These are phyloP conservation scores for Nineta flava DNA, from an alignment of 2,888 invertebrate genomes.

Conservation along the genomic window DNA sequence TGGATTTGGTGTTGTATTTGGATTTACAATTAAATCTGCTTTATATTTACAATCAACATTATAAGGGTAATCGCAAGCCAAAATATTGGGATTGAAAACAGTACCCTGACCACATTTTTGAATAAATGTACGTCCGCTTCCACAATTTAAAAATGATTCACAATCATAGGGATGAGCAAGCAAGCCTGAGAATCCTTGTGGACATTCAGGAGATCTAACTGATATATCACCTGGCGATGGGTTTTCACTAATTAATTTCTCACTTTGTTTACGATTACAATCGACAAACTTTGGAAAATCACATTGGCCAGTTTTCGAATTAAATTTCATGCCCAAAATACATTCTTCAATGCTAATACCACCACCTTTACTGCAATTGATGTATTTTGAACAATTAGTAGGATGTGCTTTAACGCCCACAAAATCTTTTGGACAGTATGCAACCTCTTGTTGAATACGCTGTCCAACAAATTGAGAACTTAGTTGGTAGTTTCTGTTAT, in stretches of 20 bases:
- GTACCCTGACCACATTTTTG: constrained; percentile 47
- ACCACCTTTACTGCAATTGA: constrained; percentile 41
- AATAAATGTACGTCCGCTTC: constrained; percentile 35
- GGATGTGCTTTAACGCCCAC: constrained; percentile 42
- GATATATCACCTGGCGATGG: background rate
- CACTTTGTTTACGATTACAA: background rate
- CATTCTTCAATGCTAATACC: constrained; percentile 36
- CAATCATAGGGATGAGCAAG: constrained; percentile 43
- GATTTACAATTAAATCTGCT: background rate
- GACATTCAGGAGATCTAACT: constrained; percentile 25
- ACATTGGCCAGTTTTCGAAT: constrained; percentile 33
- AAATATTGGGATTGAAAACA: constrained; percentile 35
- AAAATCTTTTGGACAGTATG: constrained; percentile 30
- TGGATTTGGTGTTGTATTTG: background rate
- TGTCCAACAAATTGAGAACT: constrained; percentile 10
- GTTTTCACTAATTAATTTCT: background rate
- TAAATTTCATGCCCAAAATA: constrained; percentile 43
- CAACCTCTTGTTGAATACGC: constrained; percentile 15
- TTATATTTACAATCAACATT: constrained; percentile 26
- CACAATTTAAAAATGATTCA: constrained; percentile 45
- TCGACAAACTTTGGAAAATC: constrained; percentile 30
- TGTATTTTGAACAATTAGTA: constrained; percentile 41
- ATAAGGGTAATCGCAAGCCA: constrained; percentile 40
- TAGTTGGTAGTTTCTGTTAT: background rate
- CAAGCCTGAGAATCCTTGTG: constrained; percentile 31